phyloP scores from a whole-genome alignment of 2,113 vertebrate genomes.

The Rhabdomys dilectus region DNA sequence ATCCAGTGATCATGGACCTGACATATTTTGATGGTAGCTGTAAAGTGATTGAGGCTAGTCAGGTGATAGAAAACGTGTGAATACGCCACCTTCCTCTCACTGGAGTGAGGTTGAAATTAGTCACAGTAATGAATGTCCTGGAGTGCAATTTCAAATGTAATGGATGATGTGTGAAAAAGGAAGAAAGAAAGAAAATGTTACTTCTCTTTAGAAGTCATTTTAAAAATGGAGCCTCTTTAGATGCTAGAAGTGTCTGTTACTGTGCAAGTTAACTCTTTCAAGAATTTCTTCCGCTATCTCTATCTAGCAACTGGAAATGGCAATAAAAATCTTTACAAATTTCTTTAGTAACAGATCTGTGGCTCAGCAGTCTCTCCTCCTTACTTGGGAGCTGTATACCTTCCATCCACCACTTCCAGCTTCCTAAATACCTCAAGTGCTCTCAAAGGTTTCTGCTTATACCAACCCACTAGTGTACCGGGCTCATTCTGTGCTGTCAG shows the following conservation, averaged over 20 bases:
- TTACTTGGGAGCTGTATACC: not conserved
- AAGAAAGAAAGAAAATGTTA: slow-evolving; percentile 3
- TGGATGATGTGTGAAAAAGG: slow-evolving; percentile 58
- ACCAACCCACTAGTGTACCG: not conserved
- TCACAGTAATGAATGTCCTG: slow-evolving; percentile 64
- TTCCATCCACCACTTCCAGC: not conserved
- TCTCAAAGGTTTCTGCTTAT: not conserved
- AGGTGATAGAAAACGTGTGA: slow-evolving; percentile 64
- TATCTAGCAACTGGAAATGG: not conserved
- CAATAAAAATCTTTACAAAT: slow-evolving; percentile 30
- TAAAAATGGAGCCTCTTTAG: slow-evolving; percentile 5
- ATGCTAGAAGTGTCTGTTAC: slow-evolving; percentile 5
- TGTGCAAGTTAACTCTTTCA: slow-evolving; percentile 19
- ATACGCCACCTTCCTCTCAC: slow-evolving; percentile 22
- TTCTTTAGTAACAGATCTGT: not conserved
- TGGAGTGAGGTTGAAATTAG: slow-evolving; percentile 64
- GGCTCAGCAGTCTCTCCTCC: not conserved
- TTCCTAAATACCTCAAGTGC: not conserved
- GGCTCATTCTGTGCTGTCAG: not conserved
- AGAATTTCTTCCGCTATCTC: not conserved
- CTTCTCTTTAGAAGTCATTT: not conserved
- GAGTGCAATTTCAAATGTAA: slow-evolving; percentile 66
- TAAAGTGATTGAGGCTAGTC: slow-evolving; percentile 68
- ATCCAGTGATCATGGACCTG: slow-evolving; percentile 58
- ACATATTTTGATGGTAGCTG: slow-evolving; percentile 69